Conservation (phyloP, 1,140 invertebrate species). For the Drosophila oshimai region DNA sequence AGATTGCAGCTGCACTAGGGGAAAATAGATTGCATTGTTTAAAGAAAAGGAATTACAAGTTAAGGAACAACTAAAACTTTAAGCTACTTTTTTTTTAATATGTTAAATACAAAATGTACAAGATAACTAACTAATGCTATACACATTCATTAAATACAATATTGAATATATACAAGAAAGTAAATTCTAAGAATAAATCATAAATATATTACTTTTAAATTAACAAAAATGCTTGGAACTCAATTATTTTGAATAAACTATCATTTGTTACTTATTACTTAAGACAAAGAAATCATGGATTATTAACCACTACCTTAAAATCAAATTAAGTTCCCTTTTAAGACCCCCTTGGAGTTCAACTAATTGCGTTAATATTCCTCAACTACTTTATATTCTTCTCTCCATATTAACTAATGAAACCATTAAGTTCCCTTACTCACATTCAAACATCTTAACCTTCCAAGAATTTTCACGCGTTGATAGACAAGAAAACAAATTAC, state of each 20-base stretch:
- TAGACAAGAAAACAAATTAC: constrained; percentile 9
- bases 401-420: neutral
- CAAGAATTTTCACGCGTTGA: constrained; percentile 3
- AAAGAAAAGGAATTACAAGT: constrained; percentile 3
- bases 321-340: neutral
- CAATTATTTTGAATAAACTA: too few species aligned
- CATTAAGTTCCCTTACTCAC: neutral
- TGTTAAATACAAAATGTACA: too few species aligned
- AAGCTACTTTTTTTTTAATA: neutral
- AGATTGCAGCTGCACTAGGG: neutral
- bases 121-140: too few species aligned
- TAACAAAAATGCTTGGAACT: too few species aligned
- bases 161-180: too few species aligned
- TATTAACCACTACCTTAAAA: neutral
- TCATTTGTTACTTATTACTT: too few species aligned
- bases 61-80: neutral
- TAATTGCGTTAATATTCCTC: neutral
- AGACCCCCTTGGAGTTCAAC: neutral
- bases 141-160: too few species aligned
- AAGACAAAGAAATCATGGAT: too few species aligned
- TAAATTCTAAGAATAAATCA: too few species aligned
- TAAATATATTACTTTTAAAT: too few species aligned
- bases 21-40: neutral
- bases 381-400: neutral
- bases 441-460: neutral